Base-by-base conservation (phyloP, 2,113 vertebrate genomes). In the Megaptera novaeangliae region DNA sequence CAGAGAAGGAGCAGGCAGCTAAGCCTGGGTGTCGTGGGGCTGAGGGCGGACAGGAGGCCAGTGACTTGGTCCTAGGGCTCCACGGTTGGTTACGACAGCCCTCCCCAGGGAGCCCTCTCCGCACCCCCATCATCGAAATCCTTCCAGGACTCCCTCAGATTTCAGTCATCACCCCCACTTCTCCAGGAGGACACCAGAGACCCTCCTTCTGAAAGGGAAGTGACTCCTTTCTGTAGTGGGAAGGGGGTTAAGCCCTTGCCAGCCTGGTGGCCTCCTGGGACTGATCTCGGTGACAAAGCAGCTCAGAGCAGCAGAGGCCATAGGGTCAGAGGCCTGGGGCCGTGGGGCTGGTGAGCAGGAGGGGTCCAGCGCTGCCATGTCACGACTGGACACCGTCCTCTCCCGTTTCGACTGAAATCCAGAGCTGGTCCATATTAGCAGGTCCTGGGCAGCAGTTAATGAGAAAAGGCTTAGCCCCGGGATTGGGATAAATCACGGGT, bases 311-410 rank as follows among this genome's bases (percentile, higher is more conserved):
- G 59, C 34, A 55, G 46, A 31, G 77, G 31, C 29, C 39, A 11
- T 6, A 13, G 71, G 49, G 34, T 21, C 31, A 21, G 83, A 59
- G 63, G n/a, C 68, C 69, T 6, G 1, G 8, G 55, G n/a, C 44
- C 0, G 3, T 2, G 25, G 74, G 8, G 27, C 46, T 10, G 2
- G 29, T 13, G 59, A 66, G 39, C 49, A 21, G 74, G 59, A 68
- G 18, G 34, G 5, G 57, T 25, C 27, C 25, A 3, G 31, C 0
- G 6, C 36, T 39, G 68, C 17, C 14, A 1, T 0, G 3, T 20
- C 74, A 7, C 0, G 5, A 3, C 23, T 36, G 57, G n/a, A 57
- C 31, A 18, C 61, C 15, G 36, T 29, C 36, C 27, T n/a, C 90
- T 75, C 61, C 66, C 25, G 39, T 77, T 61, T n/a, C 34, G 71